Base-by-base conservation (phyloP, 2,888 invertebrate genomes). In the Phania funesta region DNA sequence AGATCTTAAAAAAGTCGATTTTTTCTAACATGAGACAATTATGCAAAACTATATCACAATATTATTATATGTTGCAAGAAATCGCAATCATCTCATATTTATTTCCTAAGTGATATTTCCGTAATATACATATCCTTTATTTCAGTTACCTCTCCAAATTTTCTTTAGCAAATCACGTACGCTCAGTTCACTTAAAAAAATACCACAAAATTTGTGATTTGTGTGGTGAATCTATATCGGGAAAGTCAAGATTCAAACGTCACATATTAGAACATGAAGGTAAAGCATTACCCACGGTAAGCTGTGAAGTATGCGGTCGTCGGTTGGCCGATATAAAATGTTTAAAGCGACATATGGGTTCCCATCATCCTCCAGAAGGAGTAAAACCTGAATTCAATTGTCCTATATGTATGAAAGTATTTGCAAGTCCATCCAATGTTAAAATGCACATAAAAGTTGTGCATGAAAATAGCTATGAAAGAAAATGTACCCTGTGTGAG, bases 121-220 rank as follows among this genome's bases (percentile, higher is more conserved):
- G 41, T 18, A 44, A 18, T n/a, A 2, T 32, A 29, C 35, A 16
- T n/a, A 52, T 50, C 32, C 24, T 52, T 56, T 85, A 87, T 8
- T 88, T 87, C 68, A 87, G 89, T 87, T 90, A 74, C 26, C 74
- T 74, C 24, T 74, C 74, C 1, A 80, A 84, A 85, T 58, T 60
- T 48, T 74, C 74, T 0, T 26, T 88, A 52, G 86, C 89, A 32
- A 87, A 86, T 3, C 85, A 86, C 4, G 84, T 86, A 1, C 71
- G 75, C 3, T 18, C 52, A 3, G 41, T 32, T 38, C 80, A 80
- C n/a, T 84, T 89, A 50, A 87, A 88, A 22, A 71, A 29, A 24
- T 90, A 90, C 67, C 87, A 88, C 11, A 88, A 87, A 83, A 87
- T 90, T 22, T 90, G 90, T 82, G 89, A 90, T 67, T 86, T 90